Conservation (phyloP, 2,113 vertebrate species). For the Poeciliopsis occidentalis region DNA sequence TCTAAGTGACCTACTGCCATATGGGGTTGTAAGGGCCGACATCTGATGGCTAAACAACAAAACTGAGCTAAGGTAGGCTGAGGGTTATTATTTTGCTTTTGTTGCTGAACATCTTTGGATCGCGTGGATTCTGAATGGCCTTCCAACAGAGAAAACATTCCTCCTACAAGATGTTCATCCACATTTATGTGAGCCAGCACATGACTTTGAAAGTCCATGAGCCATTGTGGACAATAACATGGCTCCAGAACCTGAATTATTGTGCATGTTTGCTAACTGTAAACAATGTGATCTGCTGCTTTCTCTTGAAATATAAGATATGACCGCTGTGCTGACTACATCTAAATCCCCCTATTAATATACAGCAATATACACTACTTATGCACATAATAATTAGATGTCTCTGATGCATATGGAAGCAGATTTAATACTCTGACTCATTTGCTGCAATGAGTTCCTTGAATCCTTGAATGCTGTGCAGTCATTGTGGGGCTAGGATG, state of each 20-base stretch:
- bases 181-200: too few species aligned
- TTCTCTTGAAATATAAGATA: background rate
- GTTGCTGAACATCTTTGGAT: background rate
- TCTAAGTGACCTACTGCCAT: background rate
- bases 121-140: too few species aligned
- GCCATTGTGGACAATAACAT: too few species aligned
- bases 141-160: background rate
- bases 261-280: background rate
- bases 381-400: background rate
- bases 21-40: background rate
- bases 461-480: background rate
- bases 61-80: background rate
- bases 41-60: background rate
- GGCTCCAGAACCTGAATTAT: background rate
- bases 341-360: background rate
- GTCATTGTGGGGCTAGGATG: background rate
- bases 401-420: background rate
- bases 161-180: background rate
- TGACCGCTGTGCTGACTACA: background rate
- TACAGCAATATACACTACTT: background rate
- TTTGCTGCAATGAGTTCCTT: background rate
- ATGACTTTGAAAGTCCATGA: too few species aligned
- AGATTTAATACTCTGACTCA: background rate
- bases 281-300: background rate
- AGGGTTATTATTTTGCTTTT: background rate